Conservation (phyloP, 2,797 vertebrate genomes). For the Octomys mimax region DNA sequence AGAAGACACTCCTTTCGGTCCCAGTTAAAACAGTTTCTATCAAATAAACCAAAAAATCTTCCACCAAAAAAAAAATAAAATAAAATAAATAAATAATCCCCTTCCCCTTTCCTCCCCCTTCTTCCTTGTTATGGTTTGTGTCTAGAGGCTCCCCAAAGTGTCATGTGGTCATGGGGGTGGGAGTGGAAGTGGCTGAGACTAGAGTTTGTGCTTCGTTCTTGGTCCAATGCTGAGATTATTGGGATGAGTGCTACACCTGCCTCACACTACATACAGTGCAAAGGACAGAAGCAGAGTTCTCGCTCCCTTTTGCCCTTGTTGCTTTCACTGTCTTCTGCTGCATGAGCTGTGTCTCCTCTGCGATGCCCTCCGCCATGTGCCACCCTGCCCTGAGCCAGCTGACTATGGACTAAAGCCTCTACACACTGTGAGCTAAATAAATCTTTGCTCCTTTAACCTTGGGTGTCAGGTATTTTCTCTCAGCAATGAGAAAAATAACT, state of each 20-base stretch:
- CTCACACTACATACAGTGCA: not conserved
- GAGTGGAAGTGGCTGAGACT: not conserved
- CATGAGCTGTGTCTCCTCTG: not conserved
- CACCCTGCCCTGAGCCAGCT: not conserved
- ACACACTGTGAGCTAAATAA: not conserved
- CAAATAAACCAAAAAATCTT: constrained; percentile 23
- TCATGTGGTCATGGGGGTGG: too few species aligned
- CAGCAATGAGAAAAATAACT: too few species aligned
- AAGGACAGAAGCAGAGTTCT: not conserved
- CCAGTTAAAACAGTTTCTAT: not conserved
- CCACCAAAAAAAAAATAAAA: not conserved
- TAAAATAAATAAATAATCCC: too few species aligned
- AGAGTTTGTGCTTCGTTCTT: not conserved
- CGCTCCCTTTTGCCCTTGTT: not conserved
- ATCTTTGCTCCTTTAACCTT: not conserved
- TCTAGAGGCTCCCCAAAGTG: not conserved
- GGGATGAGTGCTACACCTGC: too few species aligned
- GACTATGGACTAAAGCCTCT: not conserved
- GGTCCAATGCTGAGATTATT: not conserved
- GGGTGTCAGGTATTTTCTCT: too few species aligned
- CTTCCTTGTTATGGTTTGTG: too few species aligned
- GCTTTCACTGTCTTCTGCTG: not conserved
- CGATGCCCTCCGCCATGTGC: too few species aligned
- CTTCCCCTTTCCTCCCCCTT: not conserved
- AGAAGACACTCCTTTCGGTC: not conserved